A percentile compares a stretch with the other conserved stretches of the same genome.
Evolutionary conservation across 2,797 vertebrate genomes (phyloP).

Genomic region (Pogoniulus pusillus): DNA sequence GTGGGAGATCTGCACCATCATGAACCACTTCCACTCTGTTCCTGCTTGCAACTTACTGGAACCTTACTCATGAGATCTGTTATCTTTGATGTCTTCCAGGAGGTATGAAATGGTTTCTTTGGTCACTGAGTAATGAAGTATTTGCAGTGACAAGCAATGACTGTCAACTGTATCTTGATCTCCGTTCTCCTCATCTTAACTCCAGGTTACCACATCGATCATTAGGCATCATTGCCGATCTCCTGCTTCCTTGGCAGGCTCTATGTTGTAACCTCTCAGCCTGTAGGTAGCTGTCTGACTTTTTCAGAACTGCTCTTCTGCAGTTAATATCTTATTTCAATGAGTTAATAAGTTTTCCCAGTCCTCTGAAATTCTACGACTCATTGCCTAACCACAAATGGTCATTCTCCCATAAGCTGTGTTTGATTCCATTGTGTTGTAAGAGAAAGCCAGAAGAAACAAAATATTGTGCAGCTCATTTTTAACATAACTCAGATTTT

Average conservation of each 20-base stretch:
- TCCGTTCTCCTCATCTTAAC: background rate
- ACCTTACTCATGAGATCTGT: background rate
- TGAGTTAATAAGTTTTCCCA: slow-evolving; percentile 68
- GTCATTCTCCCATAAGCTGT: slow-evolving; percentile 76
- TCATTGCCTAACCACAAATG: slow-evolving; percentile 80
- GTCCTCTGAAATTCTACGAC: slow-evolving; percentile 71
- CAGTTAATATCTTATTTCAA: slow-evolving; percentile 58
- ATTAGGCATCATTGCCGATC: background rate
- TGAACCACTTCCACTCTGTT: background rate
- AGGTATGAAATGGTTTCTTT: background rate
- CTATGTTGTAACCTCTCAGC: background rate
- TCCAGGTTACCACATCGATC: background rate
- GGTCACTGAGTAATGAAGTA: background rate
- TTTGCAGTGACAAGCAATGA: background rate
- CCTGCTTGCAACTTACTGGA: background rate
- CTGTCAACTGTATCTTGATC: background rate
- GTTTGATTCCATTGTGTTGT: slow-evolving; percentile 74
- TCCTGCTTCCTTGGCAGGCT: background rate
- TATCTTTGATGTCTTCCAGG: background rate
- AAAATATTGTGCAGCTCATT: slow-evolving; percentile 60
- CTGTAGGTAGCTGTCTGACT: background rate
- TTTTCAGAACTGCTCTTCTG: slow-evolving; percentile 22
- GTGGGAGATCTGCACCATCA: background rate
- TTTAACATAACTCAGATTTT: slow-evolving; percentile 68
- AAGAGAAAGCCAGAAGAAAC: slow-evolving; percentile 62